Evolutionary conservation across 2,888 invertebrate species (phyloP).

Genomic region (Desoria tigrina): DNA sequence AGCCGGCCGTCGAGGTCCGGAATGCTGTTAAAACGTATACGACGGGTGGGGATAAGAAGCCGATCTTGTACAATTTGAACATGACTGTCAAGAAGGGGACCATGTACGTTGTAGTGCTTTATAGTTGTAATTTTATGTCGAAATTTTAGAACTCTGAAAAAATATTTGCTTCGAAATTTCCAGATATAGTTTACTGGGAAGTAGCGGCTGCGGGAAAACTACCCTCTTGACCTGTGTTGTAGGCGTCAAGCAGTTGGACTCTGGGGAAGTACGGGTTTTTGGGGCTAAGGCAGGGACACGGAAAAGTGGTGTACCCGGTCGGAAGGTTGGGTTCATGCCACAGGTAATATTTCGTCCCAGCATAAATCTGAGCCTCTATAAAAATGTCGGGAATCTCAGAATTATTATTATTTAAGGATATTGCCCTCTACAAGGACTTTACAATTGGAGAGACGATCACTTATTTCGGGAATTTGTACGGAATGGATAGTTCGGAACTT

Average conservation of each 20-base stretch:
- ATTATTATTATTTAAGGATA: constrained; percentile 31
- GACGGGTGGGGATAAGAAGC: background rate
- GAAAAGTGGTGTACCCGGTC: constrained; percentile 89
- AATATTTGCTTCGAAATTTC: no score
- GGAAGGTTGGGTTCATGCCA: constrained; percentile 88
- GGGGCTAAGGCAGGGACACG: constrained; percentile 86
- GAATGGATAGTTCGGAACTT: constrained; percentile 10
- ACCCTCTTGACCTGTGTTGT: constrained; percentile 89
- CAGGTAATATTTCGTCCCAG: constrained; percentile 24
- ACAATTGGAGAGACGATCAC: constrained; percentile 37
- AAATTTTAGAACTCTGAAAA: background rate
- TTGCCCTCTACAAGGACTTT: constrained; percentile 41
- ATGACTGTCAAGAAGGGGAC: constrained; percentile 16
- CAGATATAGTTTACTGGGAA: constrained; percentile 90
- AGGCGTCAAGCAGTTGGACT: constrained; percentile 78
- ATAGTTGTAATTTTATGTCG: background rate
- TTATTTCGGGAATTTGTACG: constrained; percentile 19
- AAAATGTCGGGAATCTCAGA: no score
- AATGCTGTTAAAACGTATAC: constrained; percentile 11
- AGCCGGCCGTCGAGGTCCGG: constrained; percentile 3
- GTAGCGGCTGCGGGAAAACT: constrained; percentile 86
- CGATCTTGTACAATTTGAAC: constrained; percentile 7
- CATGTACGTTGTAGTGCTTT: background rate
- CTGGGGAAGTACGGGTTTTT: constrained; percentile 83
- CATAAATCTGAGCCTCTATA: no score